Evolutionary conservation across 92 coral and sea anemone species (phyloP), one percentile per base, ranked within the genome.

Genomic region (Epizoanthus rinbou): DNA sequence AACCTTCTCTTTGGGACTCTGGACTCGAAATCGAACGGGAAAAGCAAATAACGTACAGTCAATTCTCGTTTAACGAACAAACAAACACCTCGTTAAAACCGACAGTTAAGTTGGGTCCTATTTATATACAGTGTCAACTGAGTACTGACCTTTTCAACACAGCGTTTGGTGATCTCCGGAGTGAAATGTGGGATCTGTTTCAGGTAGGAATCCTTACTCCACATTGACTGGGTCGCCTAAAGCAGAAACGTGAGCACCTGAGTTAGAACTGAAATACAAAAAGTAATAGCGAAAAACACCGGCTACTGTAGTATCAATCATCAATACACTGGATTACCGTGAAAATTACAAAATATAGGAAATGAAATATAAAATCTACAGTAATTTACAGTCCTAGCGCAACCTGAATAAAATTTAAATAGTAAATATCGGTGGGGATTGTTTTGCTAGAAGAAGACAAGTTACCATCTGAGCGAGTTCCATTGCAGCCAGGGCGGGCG

Each of bases 401-500:
- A 37, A 37, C 43, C 43, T 28, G 43, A 3, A 3, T 37, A 37
- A 37, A 37, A 37, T 6, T 37, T 0, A 37, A 37, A 6, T 3
- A 37, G 43, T 37, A 37, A 45, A 74, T 2, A 24, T 75, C n/a
- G 2, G 75, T 19, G 22, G 33, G 57, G 33, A 24, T 19, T 25
- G 13, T 13, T 67, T 11, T 47, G 19, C 33, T 28, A 33, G 21
- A 2, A 4, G 31, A 67, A n/a, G 13, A 35, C 14, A 8, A 74
- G 87, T 41, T 93, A 95, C 98, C 98, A 93, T 95, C 68, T 95
- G 98, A 4, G 98, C 98, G 35, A 96, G 93, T 56, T 96, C 99
- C 99, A 96, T 96, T 80, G 99, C 99, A 3, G 99, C 98, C 18
- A 96, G 87, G 13, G 99, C 99, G 4, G 99, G 99, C 33, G 99